Evolutionary conservation across 2,113 vertebrate genomes (phyloP), one percentile per base, ranked within the genome.

Genomic region (Porphyrio hochstetteri): DNA sequence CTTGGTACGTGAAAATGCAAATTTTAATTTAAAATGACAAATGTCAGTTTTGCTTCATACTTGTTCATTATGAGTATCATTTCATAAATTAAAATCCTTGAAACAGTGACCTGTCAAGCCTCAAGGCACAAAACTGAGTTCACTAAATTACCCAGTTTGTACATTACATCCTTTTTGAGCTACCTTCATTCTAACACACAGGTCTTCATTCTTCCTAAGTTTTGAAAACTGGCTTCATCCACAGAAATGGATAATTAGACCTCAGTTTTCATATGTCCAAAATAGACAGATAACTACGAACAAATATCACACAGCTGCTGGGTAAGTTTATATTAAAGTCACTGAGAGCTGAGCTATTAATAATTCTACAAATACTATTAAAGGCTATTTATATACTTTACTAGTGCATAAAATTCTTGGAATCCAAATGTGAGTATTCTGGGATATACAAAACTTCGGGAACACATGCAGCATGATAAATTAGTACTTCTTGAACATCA

Each of bases 361-460:
- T 48, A 82, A 68, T 79, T 71, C 36, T 28, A 93, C n/a, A 92
- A 94, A 82, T 63, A 67, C 21, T 44, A 25, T 10, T 65, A 55
- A 77, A 67, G 23, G 9, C 16, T 92, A 68, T 63, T 90, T 78
- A 63, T 50, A 31, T n/a, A 53, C 14, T 69, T 83, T 11, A 81
- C 6, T 40, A 71, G 24, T n/a, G 15, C 14, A 64, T 15, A 52
- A 82, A 82, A 52, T 28, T 36, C 35, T 27, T 63, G 33, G 57
- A 85, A 82, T 57, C 23, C 44, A 71, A 59, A 71, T 52, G 13
- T 10, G 25, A 60, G 19, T 71, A 36, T 84, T 82, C 46, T 64
- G 20, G 16, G 27, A 95, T 82, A 90, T 4, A 71, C 11, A 88
- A 76, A 85, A 87, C 38, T 56, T 85, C 5, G 7, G 38, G 23